Base-by-base conservation (phyloP, 2,113 vertebrate species). In the Oreochromis niloticus region DNA sequence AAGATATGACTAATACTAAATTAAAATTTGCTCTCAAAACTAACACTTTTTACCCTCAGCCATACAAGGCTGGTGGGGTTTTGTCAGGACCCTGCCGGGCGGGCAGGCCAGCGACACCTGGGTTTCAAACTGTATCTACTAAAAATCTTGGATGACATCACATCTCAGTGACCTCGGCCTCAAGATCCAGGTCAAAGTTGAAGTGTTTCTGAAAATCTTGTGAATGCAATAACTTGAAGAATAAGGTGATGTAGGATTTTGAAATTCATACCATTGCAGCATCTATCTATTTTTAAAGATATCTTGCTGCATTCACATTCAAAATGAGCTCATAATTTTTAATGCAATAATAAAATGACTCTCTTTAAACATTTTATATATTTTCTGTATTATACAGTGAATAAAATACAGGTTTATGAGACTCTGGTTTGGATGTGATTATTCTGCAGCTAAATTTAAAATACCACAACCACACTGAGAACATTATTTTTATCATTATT, bases 31-130 rank as follows among this genome's bases (percentile, higher is more conserved):
- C n/a, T 55, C n/a, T 55, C 54, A 55, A 55, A 55, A 55, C 54
- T 24, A 55, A 24, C n/a, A 0, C 2, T 24, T 55, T 12, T 55
- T 12, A 55, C 10, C 3, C 0, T 24, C 54, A 24, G 54, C n/a
- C 54, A 55, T 4, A 4, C 24, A 55, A 22, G 52, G n/a, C n/a
- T 0, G 52, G 4, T 55, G n/a, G n/a, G 52, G 52, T 22, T 11
- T 55, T 55, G n/a, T 11, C n/a, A 55, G n/a, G 52, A 55, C 9
- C n/a, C 52, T 55, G 52, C 52, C 0, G 2, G 52, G 2, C 3
- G n/a, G 52, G 52, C 22, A 55, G 52, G 52, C 5, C 52, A 55
- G 52, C 52, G 1, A 55, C n/a, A 55, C 52, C n/a, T 22, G 52
- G 1, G n/a, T 55, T 55, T 22, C n/a, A 55, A 55, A 55, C 9